Base-by-base conservation (phyloP, 1,140 invertebrate genomes). In the Elysia chlorotica region DNA sequence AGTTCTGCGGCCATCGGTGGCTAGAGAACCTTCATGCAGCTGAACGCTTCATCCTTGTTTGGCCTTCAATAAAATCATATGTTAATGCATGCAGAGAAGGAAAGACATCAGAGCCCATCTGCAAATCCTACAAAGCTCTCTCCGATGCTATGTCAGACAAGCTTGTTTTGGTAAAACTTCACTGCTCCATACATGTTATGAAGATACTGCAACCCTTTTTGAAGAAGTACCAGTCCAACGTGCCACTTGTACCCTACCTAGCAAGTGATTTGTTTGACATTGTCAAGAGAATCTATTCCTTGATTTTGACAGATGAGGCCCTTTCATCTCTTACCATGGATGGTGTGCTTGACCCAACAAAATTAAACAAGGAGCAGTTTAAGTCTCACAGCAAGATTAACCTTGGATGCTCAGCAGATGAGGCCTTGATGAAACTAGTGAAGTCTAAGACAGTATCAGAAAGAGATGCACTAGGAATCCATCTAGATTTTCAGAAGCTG, bases 241-340 rank as follows among this genome's bases (percentile, higher is more conserved):
- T 23, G 25, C 73, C 77, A n/a, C 37, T 79, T 35, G 19, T 75
- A 2, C 67, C 69, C 23, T 75, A 73, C 41, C 17, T 79, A n/a
- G 21, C 10, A 19, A 10, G 35, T 35, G 70, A 77, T 21, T 30
- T 79, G 10, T 59, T 59, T 59, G 25, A 48, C 10, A n/a, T 48
- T 14, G 25, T 28, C 56, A n/a, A n/a, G 17, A n/a, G 56, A 6
- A 6, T n/a, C 25, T 28, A 17, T 25, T 48, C 41, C 41, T n/a
- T 48, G n/a, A 48, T 48, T 14, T n/a, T 48, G 41, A 48, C 41
- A n/a, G 41, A 48, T 10, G 41, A 48, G 6, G 25, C 17, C 56
- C 17, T n/a, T 6, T 17, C 10, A 25, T n/a, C 17, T 6, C 25
- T 28, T 59, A n/a, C 25, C 6, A 59, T 28, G 6, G 25, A 17